Base-by-base conservation (phyloP, 2,888 invertebrate species). In the Dicycla oo region DNA sequence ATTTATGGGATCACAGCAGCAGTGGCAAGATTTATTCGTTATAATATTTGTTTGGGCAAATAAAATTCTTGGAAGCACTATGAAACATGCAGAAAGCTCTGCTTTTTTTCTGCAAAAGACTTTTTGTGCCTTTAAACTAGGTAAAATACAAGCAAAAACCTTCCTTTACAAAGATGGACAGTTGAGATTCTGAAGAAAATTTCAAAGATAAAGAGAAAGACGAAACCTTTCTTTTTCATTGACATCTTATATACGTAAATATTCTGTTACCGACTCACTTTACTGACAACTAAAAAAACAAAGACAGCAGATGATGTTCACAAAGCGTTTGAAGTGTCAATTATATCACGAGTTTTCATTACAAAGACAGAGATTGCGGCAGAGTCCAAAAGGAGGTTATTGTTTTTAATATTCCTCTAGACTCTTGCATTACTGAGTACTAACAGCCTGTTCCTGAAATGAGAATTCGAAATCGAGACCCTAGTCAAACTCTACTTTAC, bases 151-250 rank as follows among this genome's bases (percentile, higher is more conserved):
- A 60, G 53, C 47, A 43, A 68, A 67, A 30, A 34, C 4, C n/a
- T 53, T 18, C 34, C 23, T 75, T 68, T 47, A n/a, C 38, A 60
- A 60, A 54, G 53, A 53, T 67, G 30, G 51, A 45, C 53, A 51
- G 67, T 47, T 58, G 10, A 53, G 51, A 75, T 68, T 30, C 45
- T 53, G 23, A 40, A 40, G 47, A 8, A 53, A 75, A 53, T 53
- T 53, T 20, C 47, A 23, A 68, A 30, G 45, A 67, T 66, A 74
- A 64, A 26, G 56, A 73, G 56, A 75, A 67, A 57, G 15, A 51
- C 11, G 11, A 47, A 30, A 30, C 20, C 3, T 51, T 30, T 20
- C 20, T 38, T 67, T 73, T 67, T 73, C 23, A 47, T 15, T 73
- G 45, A 26, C 15, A 20, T 45, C 67, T 45, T 45, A 23, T 15